Evolutionary conservation across 2,113 vertebrate species (phyloP).

Genomic region (Macheiramphus alcinus): DNA sequence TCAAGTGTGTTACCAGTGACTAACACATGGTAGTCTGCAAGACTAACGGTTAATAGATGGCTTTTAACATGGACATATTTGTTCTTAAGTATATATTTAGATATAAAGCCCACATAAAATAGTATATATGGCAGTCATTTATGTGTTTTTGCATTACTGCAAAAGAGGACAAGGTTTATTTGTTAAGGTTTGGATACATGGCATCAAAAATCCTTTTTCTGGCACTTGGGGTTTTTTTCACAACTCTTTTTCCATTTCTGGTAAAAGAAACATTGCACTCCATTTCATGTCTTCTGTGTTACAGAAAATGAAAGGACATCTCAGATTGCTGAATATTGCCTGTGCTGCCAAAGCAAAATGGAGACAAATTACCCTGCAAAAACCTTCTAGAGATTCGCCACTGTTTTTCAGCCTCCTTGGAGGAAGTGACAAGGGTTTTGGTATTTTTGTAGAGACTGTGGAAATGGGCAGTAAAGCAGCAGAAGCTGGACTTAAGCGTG

Average conservation of each 20-base stretch:
- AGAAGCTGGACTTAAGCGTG: constrained; percentile 91
- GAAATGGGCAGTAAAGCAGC: constrained; percentile 88
- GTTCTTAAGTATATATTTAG: not conserved
- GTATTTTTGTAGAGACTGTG: constrained; percentile 90
- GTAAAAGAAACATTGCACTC: not conserved
- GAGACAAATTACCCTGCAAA: constrained; percentile 91
- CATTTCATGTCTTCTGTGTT: constrained; percentile 9
- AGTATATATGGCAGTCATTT: not conserved
- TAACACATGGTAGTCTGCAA: not conserved
- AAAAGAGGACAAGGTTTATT: not conserved
- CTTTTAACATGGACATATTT: not conserved
- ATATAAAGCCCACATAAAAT: not conserved
- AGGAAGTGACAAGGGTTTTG: constrained; percentile 91
- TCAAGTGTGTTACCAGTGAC: not conserved
- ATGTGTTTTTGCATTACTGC: not conserved
- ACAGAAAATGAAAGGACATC: constrained; percentile 98
- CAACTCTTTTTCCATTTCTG: not conserved
- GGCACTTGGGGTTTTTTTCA: not conserved
- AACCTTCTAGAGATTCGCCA: constrained; percentile 87
- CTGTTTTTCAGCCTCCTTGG: constrained; percentile 88
- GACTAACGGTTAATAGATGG: not conserved
- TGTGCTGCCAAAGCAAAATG: constrained; percentile 96
- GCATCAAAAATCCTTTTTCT: not conserved
- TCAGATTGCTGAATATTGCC: constrained; percentile 93
- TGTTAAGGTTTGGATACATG: not conserved